Percentiles rank a stretch among this genome's conserved stretches.
Conservation (phyloP, 2,888 invertebrate species). For the Anodontia alba region DNA sequence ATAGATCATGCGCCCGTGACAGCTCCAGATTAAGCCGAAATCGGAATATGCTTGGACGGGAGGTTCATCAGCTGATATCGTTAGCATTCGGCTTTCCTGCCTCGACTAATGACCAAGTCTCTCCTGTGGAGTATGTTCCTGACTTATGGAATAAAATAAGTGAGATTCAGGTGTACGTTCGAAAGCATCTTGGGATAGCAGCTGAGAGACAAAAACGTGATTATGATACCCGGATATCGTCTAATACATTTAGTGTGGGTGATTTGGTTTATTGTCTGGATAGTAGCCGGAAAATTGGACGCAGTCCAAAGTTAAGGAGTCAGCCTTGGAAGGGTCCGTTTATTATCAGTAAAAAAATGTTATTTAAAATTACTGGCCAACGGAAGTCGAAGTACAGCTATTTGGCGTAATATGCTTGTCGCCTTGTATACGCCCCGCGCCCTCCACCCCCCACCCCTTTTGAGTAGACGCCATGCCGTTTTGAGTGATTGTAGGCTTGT, state of each 20-base stretch:
- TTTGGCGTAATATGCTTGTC: no score
- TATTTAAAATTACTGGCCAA: no score
- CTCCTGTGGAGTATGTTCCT: conserved; percentile 21
- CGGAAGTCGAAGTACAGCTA: no score
- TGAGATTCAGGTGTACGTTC: conserved; percentile 12
- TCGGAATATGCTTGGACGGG: conserved; percentile 30
- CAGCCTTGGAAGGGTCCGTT: no score
- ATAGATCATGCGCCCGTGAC: conserved; percentile 22
- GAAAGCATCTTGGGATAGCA: conserved; percentile 5
- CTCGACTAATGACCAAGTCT: neutral
- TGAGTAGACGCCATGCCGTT: no score
- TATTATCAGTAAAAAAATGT: no score
- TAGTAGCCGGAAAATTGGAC: conserved; percentile 14
- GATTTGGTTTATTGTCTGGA: conserved; percentile 26
- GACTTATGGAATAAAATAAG: conserved; percentile 21
- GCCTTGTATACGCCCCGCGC: no score
- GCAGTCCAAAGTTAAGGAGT: no score
- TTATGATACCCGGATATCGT: conserved; percentile 21
- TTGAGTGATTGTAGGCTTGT: no score
- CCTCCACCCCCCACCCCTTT: no score
- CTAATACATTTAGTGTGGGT: conserved; percentile 2
- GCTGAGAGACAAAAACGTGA: conserved; percentile 29
- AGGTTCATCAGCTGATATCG: conserved; percentile 17
- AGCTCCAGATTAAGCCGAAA: no score
- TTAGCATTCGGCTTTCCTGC: neutral